These are phyloP conservation scores for Ptychoptera contaminata DNA, from an alignment of 2,888 invertebrate species.

Conservation along the genomic window DNA sequence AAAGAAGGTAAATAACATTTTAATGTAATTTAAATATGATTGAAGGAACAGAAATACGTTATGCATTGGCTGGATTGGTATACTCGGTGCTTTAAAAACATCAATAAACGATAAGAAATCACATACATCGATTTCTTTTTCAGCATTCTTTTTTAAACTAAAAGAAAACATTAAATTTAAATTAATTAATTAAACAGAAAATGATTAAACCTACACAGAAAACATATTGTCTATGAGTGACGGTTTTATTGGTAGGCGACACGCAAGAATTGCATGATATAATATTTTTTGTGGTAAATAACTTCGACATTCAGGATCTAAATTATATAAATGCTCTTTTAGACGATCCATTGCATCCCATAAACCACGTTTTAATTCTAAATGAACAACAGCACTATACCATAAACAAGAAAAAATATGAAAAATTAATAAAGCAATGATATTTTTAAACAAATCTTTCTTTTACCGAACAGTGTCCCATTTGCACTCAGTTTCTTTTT, in stretches of 20 bases:
- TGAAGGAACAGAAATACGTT: conserved; percentile 11
- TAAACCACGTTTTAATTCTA: conserved; percentile 50
- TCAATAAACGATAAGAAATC: conserved; percentile 59
- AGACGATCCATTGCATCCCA: conserved; percentile 54
- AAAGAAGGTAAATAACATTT: not conserved
- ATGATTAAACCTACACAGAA: conserved; percentile 37
- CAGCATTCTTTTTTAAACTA: conserved; percentile 46
- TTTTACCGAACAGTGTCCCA: conserved; percentile 33
- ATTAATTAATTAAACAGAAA: not conserved
- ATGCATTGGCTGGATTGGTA: conserved; percentile 34
- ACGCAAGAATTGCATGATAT: conserved; percentile 49
- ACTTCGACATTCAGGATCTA: conserved; percentile 40
- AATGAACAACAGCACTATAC: conserved; percentile 42
- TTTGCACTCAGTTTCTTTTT: conserved; percentile 28
- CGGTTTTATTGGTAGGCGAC: conserved; percentile 48
- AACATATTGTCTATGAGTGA: conserved; percentile 56
- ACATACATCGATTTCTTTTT: conserved; percentile 46
- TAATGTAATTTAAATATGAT: not conserved
- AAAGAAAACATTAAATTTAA: conserved; percentile 11
- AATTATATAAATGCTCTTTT: conserved; percentile 40
- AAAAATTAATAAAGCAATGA: too few species aligned
- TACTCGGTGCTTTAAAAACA: conserved; percentile 35
- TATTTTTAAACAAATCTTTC: too few species aligned
- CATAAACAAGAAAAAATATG: too few species aligned
- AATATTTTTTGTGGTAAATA: conserved; percentile 40